Evolutionary conservation across 2,888 invertebrate genomes (phyloP).

Genomic region (Leucophora obtusa): DNA sequence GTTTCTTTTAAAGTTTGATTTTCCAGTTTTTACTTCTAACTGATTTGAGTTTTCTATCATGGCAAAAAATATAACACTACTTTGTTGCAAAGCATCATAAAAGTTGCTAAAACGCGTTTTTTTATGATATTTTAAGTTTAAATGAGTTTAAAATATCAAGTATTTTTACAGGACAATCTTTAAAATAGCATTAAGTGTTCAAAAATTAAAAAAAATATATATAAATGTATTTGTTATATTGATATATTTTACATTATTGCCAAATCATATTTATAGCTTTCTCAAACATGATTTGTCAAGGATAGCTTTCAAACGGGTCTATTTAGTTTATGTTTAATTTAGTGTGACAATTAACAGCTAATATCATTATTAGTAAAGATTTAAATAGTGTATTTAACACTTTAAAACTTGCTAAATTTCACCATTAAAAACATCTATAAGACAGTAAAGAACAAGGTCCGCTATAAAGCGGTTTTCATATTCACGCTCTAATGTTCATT

Average conservation of each 20-base stretch:
- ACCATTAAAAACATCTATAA: too few species aligned
- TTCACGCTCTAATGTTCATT: too few species aligned
- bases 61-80: background rate
- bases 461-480: too few species aligned
- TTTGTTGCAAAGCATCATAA: conserved; percentile 2
- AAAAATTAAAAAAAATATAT: background rate
- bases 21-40: background rate
- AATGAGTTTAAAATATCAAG: background rate
- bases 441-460: too few species aligned
- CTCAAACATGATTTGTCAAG: too few species aligned
- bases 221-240: background rate
- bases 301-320: too few species aligned
- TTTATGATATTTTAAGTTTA: background rate
- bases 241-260: background rate
- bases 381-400: too few species aligned
- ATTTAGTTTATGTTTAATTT: too few species aligned
- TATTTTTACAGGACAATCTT: background rate
- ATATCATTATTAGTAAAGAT: too few species aligned
- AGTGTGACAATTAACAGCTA: too few species aligned
- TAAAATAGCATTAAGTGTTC: background rate
- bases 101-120: background rate
- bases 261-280: background rate
- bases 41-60: conserved; percentile 3
- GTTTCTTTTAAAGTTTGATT: background rate
- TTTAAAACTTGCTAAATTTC: too few species aligned